These are phyloP conservation scores for Cephus sareptanus DNA, from an alignment of 2,888 invertebrate species.

Conservation along the genomic window DNA sequence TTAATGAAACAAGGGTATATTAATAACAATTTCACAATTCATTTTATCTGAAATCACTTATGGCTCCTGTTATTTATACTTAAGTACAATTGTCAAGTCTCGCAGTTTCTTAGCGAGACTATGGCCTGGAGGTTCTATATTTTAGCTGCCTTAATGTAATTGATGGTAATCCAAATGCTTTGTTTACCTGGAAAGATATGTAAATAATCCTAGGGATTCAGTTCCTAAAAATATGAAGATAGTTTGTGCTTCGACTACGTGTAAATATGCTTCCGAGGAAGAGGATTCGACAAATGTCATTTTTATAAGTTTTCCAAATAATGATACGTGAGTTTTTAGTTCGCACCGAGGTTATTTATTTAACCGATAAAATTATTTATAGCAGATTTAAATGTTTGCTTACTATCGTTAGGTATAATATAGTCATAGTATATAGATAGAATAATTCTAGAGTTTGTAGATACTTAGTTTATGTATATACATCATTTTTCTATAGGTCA, in stretches of 20 bases:
- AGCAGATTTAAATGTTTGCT: not conserved
- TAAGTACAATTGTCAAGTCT: not conserved
- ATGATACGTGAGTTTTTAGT: conserved; percentile 39
- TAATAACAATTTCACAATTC: not conserved
- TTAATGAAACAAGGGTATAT: not conserved
- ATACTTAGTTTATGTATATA: not conserved
- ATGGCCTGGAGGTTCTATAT: not conserved
- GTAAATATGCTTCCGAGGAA: conserved; percentile 42
- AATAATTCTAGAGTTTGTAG: too few relatives aligned
- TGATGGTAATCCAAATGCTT: not conserved
- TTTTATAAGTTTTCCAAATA: conserved; percentile 46
- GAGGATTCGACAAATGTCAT: conserved; percentile 39
- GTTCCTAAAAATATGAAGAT: conserved; percentile 30
- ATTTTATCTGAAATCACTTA: not conserved
- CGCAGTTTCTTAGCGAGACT: not conserved
- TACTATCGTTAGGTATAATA: too few relatives aligned
- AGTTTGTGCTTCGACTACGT: conserved; percentile 37
- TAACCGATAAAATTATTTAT: not conserved
- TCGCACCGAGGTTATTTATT: not conserved
- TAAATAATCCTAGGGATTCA: not conserved
- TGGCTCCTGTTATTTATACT: not conserved
- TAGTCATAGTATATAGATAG: too few relatives aligned
- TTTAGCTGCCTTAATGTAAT: not conserved
- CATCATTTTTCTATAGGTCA: conserved; percentile 27
- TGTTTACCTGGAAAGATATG: not conserved